A percentile compares a stretch with the other conserved stretches of the same genome.
phyloP scores from a whole-genome alignment of 92 coral and sea anemone genomes.

The Umimayanthus chanpuru region DNA sequence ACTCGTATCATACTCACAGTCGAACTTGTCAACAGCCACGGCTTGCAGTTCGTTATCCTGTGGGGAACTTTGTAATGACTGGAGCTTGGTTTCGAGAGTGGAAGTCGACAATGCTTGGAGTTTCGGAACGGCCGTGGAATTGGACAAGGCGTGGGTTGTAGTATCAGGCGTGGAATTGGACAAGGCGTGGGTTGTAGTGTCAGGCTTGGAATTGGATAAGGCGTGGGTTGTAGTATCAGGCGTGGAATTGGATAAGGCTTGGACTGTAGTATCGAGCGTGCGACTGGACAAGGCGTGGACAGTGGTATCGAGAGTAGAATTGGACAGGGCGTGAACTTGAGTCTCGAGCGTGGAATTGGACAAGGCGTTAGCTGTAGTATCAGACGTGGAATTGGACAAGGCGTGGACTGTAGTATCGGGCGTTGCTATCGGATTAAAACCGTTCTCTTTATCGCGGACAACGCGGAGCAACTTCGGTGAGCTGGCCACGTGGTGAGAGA shows the following conservation, averaged over 20 bases:
- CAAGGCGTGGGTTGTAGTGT: not conserved
- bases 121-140: not conserved
- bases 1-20: not conserved
- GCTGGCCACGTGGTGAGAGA: conserved; percentile 20
- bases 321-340: too few species aligned
- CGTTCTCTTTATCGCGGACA: not conserved
- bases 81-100: not conserved
- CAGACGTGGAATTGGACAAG: not conserved
- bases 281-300: not conserved
- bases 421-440: not conserved
- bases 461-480: conserved; percentile 30
- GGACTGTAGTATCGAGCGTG: not conserved
- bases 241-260: not conserved
- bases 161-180: not conserved
- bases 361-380: not conserved
- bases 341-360: not conserved
- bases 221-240: not conserved
- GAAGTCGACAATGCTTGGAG: too few species aligned
- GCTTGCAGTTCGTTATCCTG: not conserved
- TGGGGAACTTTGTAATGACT: too few species aligned
- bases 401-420: not conserved
- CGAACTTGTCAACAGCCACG: not conserved
- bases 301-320: too few species aligned
- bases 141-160: not conserved
- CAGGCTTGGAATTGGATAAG: not conserved